Evolutionary conservation across 1,140 invertebrate species (phyloP), one percentile per base, ranked within the genome.

Genomic region (Zeugodacus cucurbitae): DNA sequence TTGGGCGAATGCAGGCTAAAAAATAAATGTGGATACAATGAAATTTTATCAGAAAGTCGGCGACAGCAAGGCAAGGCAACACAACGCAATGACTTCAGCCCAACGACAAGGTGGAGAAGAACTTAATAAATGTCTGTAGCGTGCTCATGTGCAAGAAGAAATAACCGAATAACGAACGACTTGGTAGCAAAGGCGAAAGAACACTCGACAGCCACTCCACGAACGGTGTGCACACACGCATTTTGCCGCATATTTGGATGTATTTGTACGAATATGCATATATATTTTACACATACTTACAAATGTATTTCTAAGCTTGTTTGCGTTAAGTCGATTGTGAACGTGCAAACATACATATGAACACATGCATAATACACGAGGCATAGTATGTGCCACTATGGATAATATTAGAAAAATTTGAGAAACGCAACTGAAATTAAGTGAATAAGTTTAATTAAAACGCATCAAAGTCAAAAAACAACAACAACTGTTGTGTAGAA

Each of bases 11-110:
- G 41, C 67, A 74, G 14, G 29, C 62, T 26, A 67, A 32, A 32
- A 74, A 74, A 54, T 54, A 54, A 29, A 82, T 82, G 37, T 82
- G 22, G 41, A 82, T 82, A 82, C 41, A 82, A 48, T 48, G 10
- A 82, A 48, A 48, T 82, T 82, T 82, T 82, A 82, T 82, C 74
- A 82, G n/a, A 82, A 82, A 41, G 44, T 26, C 37, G 74, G n/a
- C 74, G 22, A 82, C 74, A 41, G 2, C 74, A 2, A 82, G 34
- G 54, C 54, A 74, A 41, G 22, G 41, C 74, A 82, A 10, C 74
- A 5, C 41, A 78, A 10, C 74, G 11, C 41, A 78, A 29, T n/a
- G 74, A 48, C 74, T 82, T 82, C 26, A 48, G 74, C 74, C 74
- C 41, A 37, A 22, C 74, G 10, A 82, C 37, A 29, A 54, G 74